Percentiles rank a stretch among this genome's conserved stretches.
These are phyloP conservation scores for Nymphalis urticae DNA, from an alignment of 2,888 invertebrate species.

Conservation along the genomic window DNA sequence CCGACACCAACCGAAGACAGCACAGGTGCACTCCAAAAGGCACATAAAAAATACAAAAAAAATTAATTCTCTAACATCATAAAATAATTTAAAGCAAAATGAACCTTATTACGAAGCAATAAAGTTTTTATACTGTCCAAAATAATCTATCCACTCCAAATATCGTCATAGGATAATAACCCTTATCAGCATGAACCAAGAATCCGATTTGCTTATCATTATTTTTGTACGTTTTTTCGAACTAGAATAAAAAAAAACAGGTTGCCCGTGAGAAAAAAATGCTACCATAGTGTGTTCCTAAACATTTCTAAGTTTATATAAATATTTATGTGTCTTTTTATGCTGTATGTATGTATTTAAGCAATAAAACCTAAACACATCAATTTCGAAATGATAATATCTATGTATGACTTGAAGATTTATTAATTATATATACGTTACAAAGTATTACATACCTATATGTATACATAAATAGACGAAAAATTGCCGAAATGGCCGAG, in stretches of 20 bases:
- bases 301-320: constrained; percentile 1
- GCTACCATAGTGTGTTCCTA: constrained; percentile 49
- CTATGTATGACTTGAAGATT: too few relatives aligned
- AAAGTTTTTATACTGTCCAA: background rate
- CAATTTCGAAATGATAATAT: too few relatives aligned
- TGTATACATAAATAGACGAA: too few relatives aligned
- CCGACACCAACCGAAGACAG: constrained; percentile 39
- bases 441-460: too few relatives aligned
- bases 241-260: constrained; percentile 47
- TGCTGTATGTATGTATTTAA: too few relatives aligned
- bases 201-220: background rate
- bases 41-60: constrained; percentile 36
- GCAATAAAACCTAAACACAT: too few relatives aligned
- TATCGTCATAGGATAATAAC: background rate
- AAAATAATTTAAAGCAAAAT: constrained; percentile 36
- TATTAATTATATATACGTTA: too few relatives aligned
- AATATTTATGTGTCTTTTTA: constrained; percentile 45
- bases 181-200: background rate
- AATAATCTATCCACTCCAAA: background rate
- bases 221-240: background rate
- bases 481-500: too few relatives aligned
- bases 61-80: constrained; percentile 28
- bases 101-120: constrained; percentile 7
- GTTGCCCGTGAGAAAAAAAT: constrained; percentile 57
- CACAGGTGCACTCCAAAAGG: constrained; percentile 41